These are phyloP conservation scores for Lordiphosa andalusiaca DNA, from an alignment of 2,888 invertebrate species.

Conservation along the genomic window DNA sequence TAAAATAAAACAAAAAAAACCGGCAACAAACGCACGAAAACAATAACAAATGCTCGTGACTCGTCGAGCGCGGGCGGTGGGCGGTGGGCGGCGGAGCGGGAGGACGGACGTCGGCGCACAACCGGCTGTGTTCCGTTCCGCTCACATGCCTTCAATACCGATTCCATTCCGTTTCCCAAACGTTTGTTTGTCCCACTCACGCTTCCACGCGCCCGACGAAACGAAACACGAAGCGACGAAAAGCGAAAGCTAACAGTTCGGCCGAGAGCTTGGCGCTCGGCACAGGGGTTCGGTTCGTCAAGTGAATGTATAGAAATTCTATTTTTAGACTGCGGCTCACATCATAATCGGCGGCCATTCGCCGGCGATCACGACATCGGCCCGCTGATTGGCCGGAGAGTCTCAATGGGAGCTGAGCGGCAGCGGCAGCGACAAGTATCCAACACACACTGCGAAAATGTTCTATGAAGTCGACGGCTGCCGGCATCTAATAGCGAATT, in stretches of 20 bases:
- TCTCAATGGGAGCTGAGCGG: constrained; percentile 11
- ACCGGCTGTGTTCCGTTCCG: constrained; percentile 39
- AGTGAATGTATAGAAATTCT: constrained; percentile 57
- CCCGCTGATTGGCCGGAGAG: constrained; percentile 43
- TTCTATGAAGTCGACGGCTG: constrained; percentile 51
- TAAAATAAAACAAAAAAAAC: constrained; percentile 27
- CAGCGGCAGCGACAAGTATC: constrained; percentile 34
- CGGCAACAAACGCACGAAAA: constrained; percentile 51
- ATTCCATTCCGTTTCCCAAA: constrained; percentile 21
- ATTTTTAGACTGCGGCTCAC: constrained; percentile 50
- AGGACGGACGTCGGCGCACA: constrained; percentile 18
- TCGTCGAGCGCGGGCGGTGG: constrained; percentile 2
- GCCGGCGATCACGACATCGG: constrained; percentile 52
- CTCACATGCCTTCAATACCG: constrained; percentile 6
- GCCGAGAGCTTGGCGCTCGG: constrained; percentile 28
- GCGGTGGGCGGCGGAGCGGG: background rate
- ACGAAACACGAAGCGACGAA: constrained; percentile 16
- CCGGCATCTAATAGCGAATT: constrained; percentile 62
- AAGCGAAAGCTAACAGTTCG: constrained; percentile 36
- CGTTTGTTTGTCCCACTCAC: constrained; percentile 64
- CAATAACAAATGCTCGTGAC: constrained; percentile 35
- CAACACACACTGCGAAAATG: constrained; percentile 41
- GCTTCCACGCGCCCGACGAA: constrained; percentile 36
- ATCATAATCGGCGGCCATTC: constrained; percentile 49
- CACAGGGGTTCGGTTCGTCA: constrained; percentile 14